These are phyloP conservation scores for Buphagus erythrorhynchus DNA, from an alignment of 2,797 vertebrate genomes.

Conservation along the genomic window DNA sequence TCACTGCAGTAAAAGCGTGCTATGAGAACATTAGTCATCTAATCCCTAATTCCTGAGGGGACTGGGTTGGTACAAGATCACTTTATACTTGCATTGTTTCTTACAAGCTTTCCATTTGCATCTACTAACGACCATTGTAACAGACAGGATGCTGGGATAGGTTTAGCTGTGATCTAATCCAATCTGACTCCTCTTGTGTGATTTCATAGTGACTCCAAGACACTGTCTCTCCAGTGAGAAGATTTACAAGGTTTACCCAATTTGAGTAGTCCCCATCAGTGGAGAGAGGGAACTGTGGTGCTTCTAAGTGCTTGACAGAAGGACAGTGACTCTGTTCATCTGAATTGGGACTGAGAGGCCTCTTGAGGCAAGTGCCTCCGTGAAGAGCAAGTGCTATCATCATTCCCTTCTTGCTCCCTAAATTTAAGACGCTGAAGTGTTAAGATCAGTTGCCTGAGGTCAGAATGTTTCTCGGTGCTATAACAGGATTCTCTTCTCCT, in stretches of 20 bases:
- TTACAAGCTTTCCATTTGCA: not conserved
- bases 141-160: not conserved
- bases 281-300: not conserved
- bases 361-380: not conserved
- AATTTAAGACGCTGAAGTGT: conserved; percentile 34
- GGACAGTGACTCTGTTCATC: not conserved
- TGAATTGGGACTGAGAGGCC: conserved; percentile 2
- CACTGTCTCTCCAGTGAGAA: not conserved
- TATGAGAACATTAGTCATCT: not conserved
- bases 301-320: not conserved
- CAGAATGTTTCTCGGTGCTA: conserved; percentile 25
- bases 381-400: not conserved
- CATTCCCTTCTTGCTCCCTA: not conserved
- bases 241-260: not conserved
- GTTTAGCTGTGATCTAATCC: not conserved
- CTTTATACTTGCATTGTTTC: not conserved
- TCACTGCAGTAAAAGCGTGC: not conserved
- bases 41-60: not conserved
- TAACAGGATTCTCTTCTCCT: conserved; percentile 32
- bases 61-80: not conserved
- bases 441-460: conserved; percentile 56
- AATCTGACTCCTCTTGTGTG: not conserved
- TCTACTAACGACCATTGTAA: not conserved
- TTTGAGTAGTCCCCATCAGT: not conserved
- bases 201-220: not conserved